Percentiles rank a stretch among this genome's conserved stretches.
Conservation (phyloP, 2,113 vertebrate species). For the Aegotheles bennettii region DNA sequence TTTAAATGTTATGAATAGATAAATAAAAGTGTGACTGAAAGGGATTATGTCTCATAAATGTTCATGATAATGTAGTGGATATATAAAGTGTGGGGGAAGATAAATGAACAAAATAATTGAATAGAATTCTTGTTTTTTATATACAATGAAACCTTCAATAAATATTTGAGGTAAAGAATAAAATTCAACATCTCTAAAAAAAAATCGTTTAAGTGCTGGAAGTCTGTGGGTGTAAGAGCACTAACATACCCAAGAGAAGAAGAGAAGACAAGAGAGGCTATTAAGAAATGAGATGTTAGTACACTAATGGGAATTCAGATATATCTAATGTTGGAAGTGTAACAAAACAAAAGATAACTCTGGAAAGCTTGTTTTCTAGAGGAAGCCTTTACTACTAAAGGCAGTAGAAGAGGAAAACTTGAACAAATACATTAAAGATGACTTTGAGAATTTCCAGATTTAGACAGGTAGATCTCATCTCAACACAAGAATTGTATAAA, state of each 20-base stretch:
- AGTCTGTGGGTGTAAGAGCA: neutral
- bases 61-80: neutral
- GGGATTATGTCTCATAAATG: neutral
- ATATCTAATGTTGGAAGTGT: neutral
- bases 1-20: neutral
- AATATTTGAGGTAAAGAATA: constrained; percentile 49
- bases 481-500: neutral
- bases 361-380: neutral
- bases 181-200: neutral
- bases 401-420: neutral
- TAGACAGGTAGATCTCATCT: neutral
- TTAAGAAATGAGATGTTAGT: neutral
- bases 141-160: neutral
- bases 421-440: neutral
- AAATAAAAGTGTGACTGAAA: neutral
- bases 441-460: neutral
- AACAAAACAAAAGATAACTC: neutral
- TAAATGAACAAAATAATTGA: neutral
- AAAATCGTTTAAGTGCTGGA: neutral
- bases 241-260: neutral
- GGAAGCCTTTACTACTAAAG: neutral
- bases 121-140: neutral
- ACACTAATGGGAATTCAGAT: neutral
- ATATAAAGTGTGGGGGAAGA: neutral
- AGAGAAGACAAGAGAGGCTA: neutral